Base-by-base conservation (phyloP, 2,113 vertebrate species). In the Tragelaphus scriptus region DNA sequence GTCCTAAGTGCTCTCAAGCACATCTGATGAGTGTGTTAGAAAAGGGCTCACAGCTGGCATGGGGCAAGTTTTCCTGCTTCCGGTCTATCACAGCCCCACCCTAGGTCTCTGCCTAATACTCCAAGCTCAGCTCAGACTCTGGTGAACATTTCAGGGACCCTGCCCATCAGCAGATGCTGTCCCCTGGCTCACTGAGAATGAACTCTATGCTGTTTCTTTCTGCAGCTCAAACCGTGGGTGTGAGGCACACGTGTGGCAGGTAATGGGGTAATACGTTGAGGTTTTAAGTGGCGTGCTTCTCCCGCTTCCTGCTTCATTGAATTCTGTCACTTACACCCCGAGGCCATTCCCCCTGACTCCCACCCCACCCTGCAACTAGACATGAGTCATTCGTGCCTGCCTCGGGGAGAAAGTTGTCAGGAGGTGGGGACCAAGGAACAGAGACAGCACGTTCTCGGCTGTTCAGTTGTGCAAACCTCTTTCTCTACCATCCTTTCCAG, bases 321-420 rank as follows among this genome's bases (percentile, higher is more conserved):
- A 49, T 95, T 89, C 90, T 94, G 94, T 85, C 96, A 61, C 40
- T 68, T 75, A 44, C 71, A 53, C 61, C 92, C 65, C 0, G 17
- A 97, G 88, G 94, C 95, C 81, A 21, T 59, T 40, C n/a, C 63
- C 94, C 82, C 40, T 30, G 2, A 55, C 5, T 53, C 12, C 81
- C 21, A 15, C 26, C 53, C 51, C 21, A 47, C 40, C 63, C 44
- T 4, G 23, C 61, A 84, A 51, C 91, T 61, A 96, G 95, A 93
- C 49, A 0, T 80, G 91, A 93, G 86, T 96, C 97, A 96, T 84
- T n/a, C 28, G 3, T 53, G 90, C 90, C 90, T 53, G 90, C 90
- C 90, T 87, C 2, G 2, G 90, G 90, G 86, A 84, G 84, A 68
- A 40, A 75, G 44, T 6, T 58, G 40, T 82, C 86, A n/a, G n/a